Percentiles rank a stretch among this genome's conserved stretches.
Conservation (phyloP, 2,797 vertebrate genomes). For the Mus spretus region DNA sequence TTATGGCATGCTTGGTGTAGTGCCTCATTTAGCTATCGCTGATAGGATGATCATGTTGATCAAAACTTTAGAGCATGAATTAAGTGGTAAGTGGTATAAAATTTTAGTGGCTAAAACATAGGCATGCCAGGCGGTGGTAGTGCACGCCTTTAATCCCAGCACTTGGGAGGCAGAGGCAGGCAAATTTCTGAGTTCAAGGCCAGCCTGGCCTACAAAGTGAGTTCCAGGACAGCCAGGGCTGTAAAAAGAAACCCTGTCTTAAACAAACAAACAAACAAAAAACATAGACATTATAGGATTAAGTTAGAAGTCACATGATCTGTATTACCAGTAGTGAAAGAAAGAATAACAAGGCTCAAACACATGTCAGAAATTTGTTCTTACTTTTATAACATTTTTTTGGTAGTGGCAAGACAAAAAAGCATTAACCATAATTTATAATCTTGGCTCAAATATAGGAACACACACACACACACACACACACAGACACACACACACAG, state of each 20-base stretch:
- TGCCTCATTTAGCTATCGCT: slow-evolving; percentile 10
- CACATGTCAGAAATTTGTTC: slow-evolving; percentile 62
- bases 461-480: not conserved
- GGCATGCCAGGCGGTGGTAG: not conserved
- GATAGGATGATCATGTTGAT: not conserved
- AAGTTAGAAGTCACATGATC: slow-evolving; percentile 31
- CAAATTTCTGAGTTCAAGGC: too few relatives aligned
- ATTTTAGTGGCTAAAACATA: slow-evolving; percentile 49
- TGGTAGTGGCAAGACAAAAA: slow-evolving; percentile 59
- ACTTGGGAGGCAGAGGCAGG: too few relatives aligned
- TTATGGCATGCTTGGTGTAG: not conserved
- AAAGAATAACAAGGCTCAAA: slow-evolving; percentile 51
- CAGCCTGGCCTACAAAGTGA: too few relatives aligned
- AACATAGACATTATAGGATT: not conserved
- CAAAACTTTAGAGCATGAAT: slow-evolving; percentile 48
- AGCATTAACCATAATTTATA: slow-evolving; percentile 56
- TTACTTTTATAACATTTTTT: slow-evolving; percentile 62
- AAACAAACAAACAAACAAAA: too few relatives aligned
- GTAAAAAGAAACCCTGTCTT: too few relatives aligned
- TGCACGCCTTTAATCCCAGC: too few relatives aligned
- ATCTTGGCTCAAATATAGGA: slow-evolving; percentile 29
- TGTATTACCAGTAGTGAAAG: slow-evolving; percentile 25
- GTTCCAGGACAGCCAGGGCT: too few relatives aligned
- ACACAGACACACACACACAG: not conserved
- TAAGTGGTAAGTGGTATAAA: slow-evolving; percentile 51